These are phyloP conservation scores for Lepidurus packardi DNA, from an alignment of 1,140 invertebrate genomes.

Conservation along the genomic window DNA sequence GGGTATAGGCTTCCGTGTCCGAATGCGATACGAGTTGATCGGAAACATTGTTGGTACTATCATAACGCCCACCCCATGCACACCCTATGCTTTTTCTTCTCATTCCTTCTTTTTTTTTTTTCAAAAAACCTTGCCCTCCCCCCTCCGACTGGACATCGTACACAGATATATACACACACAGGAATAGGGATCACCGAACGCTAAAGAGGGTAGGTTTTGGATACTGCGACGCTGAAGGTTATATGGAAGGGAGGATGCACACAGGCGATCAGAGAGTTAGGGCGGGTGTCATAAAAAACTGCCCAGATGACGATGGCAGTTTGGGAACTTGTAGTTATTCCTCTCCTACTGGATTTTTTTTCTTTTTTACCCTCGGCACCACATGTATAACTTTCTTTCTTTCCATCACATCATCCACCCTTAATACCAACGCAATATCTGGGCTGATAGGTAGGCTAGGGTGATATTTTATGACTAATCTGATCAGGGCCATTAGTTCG, in stretches of 20 bases:
- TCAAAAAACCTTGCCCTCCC: not conserved
- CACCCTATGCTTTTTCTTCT: not conserved
- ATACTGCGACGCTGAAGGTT: not conserved
- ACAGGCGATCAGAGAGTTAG: constrained; percentile 13
- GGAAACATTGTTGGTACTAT: not conserved
- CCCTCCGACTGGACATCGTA: not conserved
- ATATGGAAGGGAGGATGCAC: constrained; percentile 3
- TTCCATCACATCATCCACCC: not conserved
- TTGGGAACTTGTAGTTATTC: not conserved
- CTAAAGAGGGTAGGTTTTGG: not conserved
- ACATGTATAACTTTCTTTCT: not conserved
- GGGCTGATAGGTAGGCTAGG: not conserved
- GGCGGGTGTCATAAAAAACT: constrained; percentile 21
- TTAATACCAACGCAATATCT: constrained; percentile 3
- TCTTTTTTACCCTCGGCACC: not conserved
- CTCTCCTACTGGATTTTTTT: constrained; percentile 7
- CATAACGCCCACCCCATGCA: constrained; percentile 1
- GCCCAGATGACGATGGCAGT: constrained; percentile 7
- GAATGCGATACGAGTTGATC: constrained; percentile 10
- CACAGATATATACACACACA: too few relatives aligned
- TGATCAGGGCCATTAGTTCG: not conserved
- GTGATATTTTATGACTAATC: constrained; percentile 16
- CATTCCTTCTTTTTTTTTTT: not conserved
- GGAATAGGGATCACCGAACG: too few relatives aligned
- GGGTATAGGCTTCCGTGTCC: not conserved